Evolutionary conservation across 2,888 invertebrate species (phyloP), one percentile per base, ranked within the genome.

Genomic region (Catocala sponsa): DNA sequence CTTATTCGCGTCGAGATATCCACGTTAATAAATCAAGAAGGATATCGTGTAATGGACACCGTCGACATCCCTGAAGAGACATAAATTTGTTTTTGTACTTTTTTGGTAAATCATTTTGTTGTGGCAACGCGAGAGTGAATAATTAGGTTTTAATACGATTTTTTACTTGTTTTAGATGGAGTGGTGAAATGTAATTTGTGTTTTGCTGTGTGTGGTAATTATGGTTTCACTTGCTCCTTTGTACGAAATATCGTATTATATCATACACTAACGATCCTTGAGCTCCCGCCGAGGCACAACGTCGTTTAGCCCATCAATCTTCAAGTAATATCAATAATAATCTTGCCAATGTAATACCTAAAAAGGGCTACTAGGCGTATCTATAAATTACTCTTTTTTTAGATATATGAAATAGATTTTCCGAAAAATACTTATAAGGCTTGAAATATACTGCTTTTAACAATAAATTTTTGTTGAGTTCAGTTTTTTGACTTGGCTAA

Each of bases 31-130:
- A 92, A 94, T 93, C 92, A 92, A 88, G 87, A 71, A 88, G 91
- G 91, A 92, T 91, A 92, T 90, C 91, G 85, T 86, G 91, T 91
- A 92, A 92, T 91, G 91, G 91, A 91, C 90, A 91, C 91, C 90
- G 79, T 67, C 79, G 78, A 83, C 75, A 86, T 91, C 92, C 91
- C 91, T 78, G 81, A 83, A 83, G 91, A 89, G 84, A 85, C 89
- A 91, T 92, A 92, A 92, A 92, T 92, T 90, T 81, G 87, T 88
- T 91, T 91, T 87, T 88, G 87, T 87, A 79, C 76, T 81, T 90
- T 91, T 90, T 91, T 89, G 87, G 82, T 90, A 87, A 90, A 91
- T 91, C 88, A 89, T 90, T 89, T 75, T 83, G 85, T 85, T 87
- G 84, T 83, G 81, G 85, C 72, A 81, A 84, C 82, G 74, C 62